These are phyloP conservation scores for Calliscelio sp. DNA, from an alignment of 2,888 invertebrate genomes.

Conservation along the genomic window DNA sequence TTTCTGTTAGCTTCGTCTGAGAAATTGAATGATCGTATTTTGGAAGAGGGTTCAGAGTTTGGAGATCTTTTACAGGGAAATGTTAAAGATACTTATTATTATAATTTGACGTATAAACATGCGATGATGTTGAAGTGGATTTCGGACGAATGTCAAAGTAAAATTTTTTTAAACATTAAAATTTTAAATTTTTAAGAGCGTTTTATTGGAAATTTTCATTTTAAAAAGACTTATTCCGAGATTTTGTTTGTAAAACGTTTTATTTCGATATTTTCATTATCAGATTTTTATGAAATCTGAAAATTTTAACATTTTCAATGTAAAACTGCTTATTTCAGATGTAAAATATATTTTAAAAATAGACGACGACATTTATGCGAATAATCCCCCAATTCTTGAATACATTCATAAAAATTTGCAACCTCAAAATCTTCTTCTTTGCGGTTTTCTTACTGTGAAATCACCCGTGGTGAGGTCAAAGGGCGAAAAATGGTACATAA, in stretches of 20 bases:
- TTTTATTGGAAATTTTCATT: no score
- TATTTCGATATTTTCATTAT: no score
- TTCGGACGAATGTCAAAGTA: conserved; percentile 40
- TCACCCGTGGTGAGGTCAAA: background rate
- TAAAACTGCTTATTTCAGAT: no score
- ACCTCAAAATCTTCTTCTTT: conserved; percentile 37
- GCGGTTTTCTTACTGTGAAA: conserved; percentile 1
- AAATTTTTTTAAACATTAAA: background rate
- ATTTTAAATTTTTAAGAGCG: no score
- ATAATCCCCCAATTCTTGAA: conserved; percentile 15
- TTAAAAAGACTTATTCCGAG: no score
- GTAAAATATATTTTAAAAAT: conserved; percentile 44
- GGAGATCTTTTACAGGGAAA: conserved; percentile 52
- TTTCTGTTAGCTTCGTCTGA: conserved; percentile 40
- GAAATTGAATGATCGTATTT: background rate
- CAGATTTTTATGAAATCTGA: no score
- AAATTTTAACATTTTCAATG: no score
- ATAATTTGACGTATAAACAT: conserved; percentile 54
- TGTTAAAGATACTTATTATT: conserved; percentile 42
- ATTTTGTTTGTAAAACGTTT: no score
- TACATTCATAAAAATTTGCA: conserved; percentile 26
- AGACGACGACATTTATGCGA: conserved; percentile 54
- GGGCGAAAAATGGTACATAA: conserved; percentile 30
- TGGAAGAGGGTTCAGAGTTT: conserved; percentile 6
- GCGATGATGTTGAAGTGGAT: conserved; percentile 46